Conservation (phyloP, 2,888 invertebrate species). For the Plebejus argus region DNA sequence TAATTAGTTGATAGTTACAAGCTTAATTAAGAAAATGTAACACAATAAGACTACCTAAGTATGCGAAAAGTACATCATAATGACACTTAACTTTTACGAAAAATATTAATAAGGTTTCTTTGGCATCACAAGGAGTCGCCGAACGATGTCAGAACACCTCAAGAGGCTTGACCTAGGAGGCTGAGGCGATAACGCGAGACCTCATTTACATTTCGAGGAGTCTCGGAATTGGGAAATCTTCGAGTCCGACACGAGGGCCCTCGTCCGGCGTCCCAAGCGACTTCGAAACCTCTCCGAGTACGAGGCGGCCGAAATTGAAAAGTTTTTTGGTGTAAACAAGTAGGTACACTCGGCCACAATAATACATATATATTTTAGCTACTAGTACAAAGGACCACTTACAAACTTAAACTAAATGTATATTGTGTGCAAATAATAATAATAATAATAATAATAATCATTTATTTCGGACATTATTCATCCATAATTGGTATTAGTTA, state of each 20-base stretch:
- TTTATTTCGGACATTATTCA: too few species aligned
- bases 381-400: background rate
- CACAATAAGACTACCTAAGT: background rate
- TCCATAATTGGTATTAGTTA: too few species aligned
- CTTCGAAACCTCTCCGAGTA: background rate
- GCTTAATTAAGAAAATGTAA: background rate
- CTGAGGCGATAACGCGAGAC: background rate
- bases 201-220: background rate
- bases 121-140: background rate
- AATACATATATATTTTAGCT: background rate
- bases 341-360: background rate
- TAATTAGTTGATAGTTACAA: background rate
- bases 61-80: background rate
- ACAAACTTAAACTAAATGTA: background rate
- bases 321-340: background rate
- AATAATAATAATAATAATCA: too few species aligned
- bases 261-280: background rate
- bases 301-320: conserved; percentile 1
- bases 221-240: background rate
- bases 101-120: background rate
- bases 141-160: background rate
- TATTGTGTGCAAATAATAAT: background rate
- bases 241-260: background rate
- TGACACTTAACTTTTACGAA: background rate
- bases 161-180: background rate